Conservation (phyloP, 2,113 vertebrate genomes). For the Pedetes capensis region DNA sequence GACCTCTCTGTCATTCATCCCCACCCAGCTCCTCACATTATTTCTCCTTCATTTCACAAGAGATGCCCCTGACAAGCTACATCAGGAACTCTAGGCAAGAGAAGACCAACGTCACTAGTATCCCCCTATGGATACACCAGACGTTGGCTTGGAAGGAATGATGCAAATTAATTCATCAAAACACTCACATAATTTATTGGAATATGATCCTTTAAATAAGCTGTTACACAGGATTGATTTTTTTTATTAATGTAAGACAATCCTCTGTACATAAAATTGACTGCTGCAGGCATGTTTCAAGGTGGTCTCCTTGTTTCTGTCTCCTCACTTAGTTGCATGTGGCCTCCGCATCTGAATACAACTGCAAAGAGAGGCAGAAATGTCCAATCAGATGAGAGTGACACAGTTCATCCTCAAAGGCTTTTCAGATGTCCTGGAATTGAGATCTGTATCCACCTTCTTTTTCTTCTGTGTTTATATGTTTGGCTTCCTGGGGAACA, state of each 20-base stretch:
- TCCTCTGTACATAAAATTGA: not conserved
- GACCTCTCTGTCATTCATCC: not conserved
- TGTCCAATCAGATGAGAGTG: not conserved
- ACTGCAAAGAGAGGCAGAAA: not conserved
- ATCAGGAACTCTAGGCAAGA: not conserved
- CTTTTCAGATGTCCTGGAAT: not conserved
- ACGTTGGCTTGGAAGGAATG: no score
- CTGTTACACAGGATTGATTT: rapidly evolving
- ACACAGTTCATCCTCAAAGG: not conserved
- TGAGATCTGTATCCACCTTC: not conserved
- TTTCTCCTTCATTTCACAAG: not conserved
- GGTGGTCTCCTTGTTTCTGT: not conserved
- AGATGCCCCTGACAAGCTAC: not conserved
- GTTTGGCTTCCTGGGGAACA: not conserved
- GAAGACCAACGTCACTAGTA: not conserved
- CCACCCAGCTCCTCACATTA: not conserved
- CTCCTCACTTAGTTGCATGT: not conserved
- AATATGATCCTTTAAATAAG: no score
- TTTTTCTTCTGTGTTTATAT: not conserved
- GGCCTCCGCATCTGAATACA: not conserved
- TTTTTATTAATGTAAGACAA: not conserved
- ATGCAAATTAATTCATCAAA: no score
- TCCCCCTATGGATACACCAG: no score
- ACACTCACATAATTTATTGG: no score
- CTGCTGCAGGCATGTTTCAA: not conserved